phyloP scores from a whole-genome alignment of 2,888 invertebrate genomes.

The Scaptomyza parva region DNA sequence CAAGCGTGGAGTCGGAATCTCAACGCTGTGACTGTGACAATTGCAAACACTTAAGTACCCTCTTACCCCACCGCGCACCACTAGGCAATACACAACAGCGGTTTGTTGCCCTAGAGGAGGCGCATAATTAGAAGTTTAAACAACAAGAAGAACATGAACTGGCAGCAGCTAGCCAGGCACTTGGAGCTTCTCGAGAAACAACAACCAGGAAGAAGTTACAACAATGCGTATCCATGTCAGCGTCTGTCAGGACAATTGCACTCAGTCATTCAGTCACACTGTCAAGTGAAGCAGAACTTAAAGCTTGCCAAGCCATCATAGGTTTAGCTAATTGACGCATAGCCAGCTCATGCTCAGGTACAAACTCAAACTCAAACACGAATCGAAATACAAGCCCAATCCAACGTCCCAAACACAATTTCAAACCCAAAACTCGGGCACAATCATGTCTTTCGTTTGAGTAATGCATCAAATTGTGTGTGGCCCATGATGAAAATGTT shows the following conservation, averaged over 20 bases:
- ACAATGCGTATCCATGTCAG: constrained; percentile 70
- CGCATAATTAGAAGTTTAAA: constrained; percentile 67
- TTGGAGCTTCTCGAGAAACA: constrained; percentile 28
- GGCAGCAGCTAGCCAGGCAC: constrained; percentile 40
- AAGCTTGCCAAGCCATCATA: constrained; percentile 46
- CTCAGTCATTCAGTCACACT: constrained; percentile 52
- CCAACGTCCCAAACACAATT: constrained; percentile 9
- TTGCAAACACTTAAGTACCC: constrained; percentile 65
- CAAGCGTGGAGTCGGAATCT: constrained; percentile 48
- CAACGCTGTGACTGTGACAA: constrained; percentile 67
- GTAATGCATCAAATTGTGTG: constrained; percentile 62
- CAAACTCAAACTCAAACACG: neutral
- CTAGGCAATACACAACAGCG: constrained; percentile 29
- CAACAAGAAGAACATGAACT: constrained; percentile 27
- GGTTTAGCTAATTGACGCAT: constrained; percentile 61
- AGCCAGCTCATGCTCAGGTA: constrained; percentile 14
- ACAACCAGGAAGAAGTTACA: constrained; percentile 68
- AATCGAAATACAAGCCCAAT: neutral
- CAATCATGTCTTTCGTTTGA: constrained; percentile 30
- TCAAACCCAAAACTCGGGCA: constrained; percentile 13
- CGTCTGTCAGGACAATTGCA: constrained; percentile 57
- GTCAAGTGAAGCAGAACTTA: constrained; percentile 70
- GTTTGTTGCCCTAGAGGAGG: constrained; percentile 71
- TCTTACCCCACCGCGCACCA: constrained; percentile 22
- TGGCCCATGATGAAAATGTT: constrained; percentile 58